phyloP scores from a whole-genome alignment of 2,113 vertebrate genomes.

The Oryctolagus cuniculus region mOryCun1.1 NC_091442.1:35953001-35953500 shows the following conservation, averaged over 20 bases:
- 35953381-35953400: slow-evolving; percentile 37
- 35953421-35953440: background rate
- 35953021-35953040: slow-evolving; percentile 25
- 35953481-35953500: background rate
- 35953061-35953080: no score
- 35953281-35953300: background rate
- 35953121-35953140: background rate
- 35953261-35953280: background rate
- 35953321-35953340: background rate
- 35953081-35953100: background rate
- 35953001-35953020: background rate
- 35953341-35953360: background rate
- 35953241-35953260: background rate
- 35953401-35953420: slow-evolving; percentile 35
- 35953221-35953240: background rate
- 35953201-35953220: background rate
- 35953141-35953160: background rate
- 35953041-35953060: background rate
- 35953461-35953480: background rate
- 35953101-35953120: background rate
- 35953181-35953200: background rate
- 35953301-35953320: slow-evolving; percentile 5
- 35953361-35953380: background rate
- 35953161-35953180: background rate
- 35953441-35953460: slow-evolving; percentile 10